These are phyloP conservation scores for Hozukius guyotensis DNA, from an alignment of 2,797 vertebrate genomes.

Conservation along the genomic window DNA sequence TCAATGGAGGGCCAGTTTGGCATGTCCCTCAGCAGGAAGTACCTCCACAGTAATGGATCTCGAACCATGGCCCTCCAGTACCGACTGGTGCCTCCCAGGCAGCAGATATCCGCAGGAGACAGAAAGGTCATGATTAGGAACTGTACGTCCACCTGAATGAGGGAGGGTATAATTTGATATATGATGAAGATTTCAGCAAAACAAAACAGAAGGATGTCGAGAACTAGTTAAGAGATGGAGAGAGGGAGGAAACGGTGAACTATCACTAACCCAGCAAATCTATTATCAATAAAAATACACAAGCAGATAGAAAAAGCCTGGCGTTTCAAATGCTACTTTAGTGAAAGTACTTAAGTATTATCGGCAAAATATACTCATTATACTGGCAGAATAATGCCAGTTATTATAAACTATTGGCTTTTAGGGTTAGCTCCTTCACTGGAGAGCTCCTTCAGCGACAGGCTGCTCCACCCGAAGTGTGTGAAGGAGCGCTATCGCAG, in stretches of 20 bases:
- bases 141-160: constrained; percentile 87
- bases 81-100: constrained; percentile 86
- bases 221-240: background rate
- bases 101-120: constrained; percentile 88
- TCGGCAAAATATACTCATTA: background rate
- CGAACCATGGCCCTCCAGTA: constrained; percentile 90
- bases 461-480: too few species aligned
- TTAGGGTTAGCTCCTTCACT: too few species aligned
- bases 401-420: background rate
- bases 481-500: too few species aligned
- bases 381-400: background rate
- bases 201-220: background rate
- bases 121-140: constrained; percentile 91
- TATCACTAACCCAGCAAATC: background rate
- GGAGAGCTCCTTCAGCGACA: too few species aligned
- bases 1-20: constrained; percentile 90
- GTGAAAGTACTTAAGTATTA: background rate
- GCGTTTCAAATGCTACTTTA: background rate
- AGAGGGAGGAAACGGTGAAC: background rate
- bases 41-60: constrained; percentile 93
- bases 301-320: background rate
- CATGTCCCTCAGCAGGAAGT: constrained; percentile 90
- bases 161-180: background rate
- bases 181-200: background rate
- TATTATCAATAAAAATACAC: background rate